Percentiles rank a stretch among this genome's conserved stretches.
Evolutionary conservation across 2,797 vertebrate species (phyloP).

Genomic region (Rhinichthys osculus): DNA sequence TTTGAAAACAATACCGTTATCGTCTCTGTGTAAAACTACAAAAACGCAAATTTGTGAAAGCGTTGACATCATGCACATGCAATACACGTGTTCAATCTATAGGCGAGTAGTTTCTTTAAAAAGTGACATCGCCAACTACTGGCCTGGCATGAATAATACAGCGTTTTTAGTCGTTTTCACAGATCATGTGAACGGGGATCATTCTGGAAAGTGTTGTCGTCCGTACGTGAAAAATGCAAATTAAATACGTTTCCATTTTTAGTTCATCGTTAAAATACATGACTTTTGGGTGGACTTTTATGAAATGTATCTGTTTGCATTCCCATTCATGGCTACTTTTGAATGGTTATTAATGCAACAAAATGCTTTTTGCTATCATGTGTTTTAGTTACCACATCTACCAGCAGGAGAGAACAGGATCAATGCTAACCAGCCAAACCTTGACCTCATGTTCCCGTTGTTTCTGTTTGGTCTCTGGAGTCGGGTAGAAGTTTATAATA

Average conservation of each 20-base stretch:
- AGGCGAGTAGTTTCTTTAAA: background rate
- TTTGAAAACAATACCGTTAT: background rate
- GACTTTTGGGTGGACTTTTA: background rate
- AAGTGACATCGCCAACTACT: background rate
- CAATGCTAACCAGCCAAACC: background rate
- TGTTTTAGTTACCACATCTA: background rate
- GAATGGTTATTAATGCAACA: background rate
- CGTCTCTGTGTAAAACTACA: background rate
- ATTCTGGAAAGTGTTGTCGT: background rate
- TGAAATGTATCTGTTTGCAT: background rate
- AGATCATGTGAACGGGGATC: background rate
- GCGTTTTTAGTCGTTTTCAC: background rate
- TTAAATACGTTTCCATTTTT: background rate
- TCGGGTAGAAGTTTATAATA: constrained; percentile 4
- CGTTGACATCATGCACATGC: background rate
- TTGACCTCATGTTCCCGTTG: background rate
- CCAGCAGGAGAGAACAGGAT: background rate
- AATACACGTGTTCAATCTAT: no score
- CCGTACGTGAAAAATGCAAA: background rate
- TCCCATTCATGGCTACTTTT: background rate
- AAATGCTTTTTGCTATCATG: background rate
- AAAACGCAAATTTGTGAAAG: background rate
- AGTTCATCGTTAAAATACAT: background rate
- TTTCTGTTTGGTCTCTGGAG: constrained; percentile 18
- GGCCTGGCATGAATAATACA: background rate